A percentile compares a stretch with the other conserved stretches of the same genome.
phyloP scores from a whole-genome alignment of 2,888 invertebrate genomes.

The Osmoderma eremita region DNA sequence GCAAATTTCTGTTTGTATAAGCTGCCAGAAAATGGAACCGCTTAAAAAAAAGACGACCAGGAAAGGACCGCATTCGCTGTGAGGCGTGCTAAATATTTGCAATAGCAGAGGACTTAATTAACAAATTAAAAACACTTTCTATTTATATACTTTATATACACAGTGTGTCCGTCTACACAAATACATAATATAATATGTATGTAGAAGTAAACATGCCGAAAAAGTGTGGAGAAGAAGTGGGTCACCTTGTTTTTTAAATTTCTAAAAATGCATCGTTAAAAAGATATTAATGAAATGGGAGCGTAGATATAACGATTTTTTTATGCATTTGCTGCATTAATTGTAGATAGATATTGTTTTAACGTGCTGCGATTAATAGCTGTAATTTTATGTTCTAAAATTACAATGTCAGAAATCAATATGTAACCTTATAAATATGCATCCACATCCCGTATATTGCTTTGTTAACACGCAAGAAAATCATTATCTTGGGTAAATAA shows the following conservation, averaged over 20 bases:
- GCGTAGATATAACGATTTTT: neutral
- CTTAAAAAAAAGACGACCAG: constrained; percentile 1
- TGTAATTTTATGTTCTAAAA: too few relatives aligned
- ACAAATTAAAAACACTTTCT: constrained; percentile 36
- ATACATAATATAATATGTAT: neutral
- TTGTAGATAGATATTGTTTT: too few relatives aligned
- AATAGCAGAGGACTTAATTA: constrained; percentile 21
- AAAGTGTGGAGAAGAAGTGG: constrained; percentile 21
- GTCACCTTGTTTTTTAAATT: constrained; percentile 32
- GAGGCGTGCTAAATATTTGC: constrained; percentile 6
- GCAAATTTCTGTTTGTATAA: constrained; percentile 22
- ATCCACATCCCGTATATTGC: too few relatives aligned
- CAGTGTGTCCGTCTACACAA: neutral
- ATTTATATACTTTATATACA: constrained; percentile 23
- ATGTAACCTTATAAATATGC: too few relatives aligned
- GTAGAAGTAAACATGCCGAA: constrained; percentile 16
- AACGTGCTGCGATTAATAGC: too few relatives aligned
- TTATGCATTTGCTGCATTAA: too few relatives aligned
- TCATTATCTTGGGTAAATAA: too few relatives aligned
- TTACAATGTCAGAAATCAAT: too few relatives aligned
- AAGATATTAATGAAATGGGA: constrained; percentile 18
- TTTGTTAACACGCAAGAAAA: too few relatives aligned
- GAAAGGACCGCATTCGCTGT: neutral
- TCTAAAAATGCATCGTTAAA: constrained; percentile 32
- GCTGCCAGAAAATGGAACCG: neutral